Base-by-base conservation (phyloP, 2,797 vertebrate genomes). In the Rhyacichthys aspro region DNA sequence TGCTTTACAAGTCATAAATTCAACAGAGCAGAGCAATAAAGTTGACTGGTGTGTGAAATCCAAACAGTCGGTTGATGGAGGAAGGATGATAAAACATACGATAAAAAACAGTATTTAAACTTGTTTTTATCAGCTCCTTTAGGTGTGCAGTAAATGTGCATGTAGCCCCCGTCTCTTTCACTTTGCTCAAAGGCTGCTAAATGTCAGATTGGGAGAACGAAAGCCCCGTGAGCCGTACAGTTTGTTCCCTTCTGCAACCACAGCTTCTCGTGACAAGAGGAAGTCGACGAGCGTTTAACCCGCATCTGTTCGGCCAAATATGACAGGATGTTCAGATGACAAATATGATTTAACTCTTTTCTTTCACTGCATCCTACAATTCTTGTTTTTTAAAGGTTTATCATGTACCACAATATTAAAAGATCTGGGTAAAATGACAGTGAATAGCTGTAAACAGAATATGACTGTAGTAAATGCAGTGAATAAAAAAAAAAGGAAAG, bases 171-270 rank as follows among this genome's bases (percentile, higher is more conserved):
- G 63, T 59, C 39, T 43, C 41, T 43, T 23, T 6, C 2, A 12
- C 17, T 28, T n/a, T n/a, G n/a, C n/a, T n/a, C n/a, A n/a, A n/a
- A n/a, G 11, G 58, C 9, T 53, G 54, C 3, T 42, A 9, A 19
- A 16, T 37, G 2, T 23, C n/a, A 55, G 15, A 58, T 61, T 37
- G 43, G 19, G 15, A 44, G 46, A 38, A 69, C 60, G 36, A 73
- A 67, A 57, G 34, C 3, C 8, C 44, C 7, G 54, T 60, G 67
- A 18, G 36, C 47, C 61, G 79, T 49, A 88, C 79, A 78, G 71
- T 73, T 32, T 78, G 83, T 85, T 73, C 77, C 44, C 36, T 54
- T 55, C 58, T 67, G 32, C 55, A 67, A 78, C 77, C 66, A 50
- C 72, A 72, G 52, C 44, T 63, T 73, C 62, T 62, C 33, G 38